phyloP scores from a whole-genome alignment of 2,113 vertebrate species.

The Brienomyrus brachyistius region DNA sequence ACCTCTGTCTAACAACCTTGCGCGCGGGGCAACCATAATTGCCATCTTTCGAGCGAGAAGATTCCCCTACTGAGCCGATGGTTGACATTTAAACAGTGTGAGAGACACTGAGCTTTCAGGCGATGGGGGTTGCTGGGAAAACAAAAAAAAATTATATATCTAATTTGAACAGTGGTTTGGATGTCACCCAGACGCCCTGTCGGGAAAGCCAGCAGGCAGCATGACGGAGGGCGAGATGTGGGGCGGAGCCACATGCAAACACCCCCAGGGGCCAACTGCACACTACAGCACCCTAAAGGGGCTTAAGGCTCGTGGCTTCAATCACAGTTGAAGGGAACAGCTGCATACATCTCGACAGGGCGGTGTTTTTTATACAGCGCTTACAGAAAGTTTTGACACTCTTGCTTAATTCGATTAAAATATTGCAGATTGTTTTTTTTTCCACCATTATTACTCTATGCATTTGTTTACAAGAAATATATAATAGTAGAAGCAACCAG shows the following conservation, averaged over 20 bases:
- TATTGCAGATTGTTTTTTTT: background rate
- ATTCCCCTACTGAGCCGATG: background rate
- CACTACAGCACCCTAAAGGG: background rate
- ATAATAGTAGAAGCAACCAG: background rate
- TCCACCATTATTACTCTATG: background rate
- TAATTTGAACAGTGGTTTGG: background rate
- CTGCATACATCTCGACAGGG: background rate
- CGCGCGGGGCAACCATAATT: background rate
- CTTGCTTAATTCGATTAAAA: background rate
- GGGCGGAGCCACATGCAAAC: background rate
- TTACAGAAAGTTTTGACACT: background rate
- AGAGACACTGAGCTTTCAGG: background rate
- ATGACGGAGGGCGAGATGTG: background rate
- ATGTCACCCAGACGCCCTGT: background rate
- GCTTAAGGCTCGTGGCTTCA: background rate
- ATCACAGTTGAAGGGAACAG: background rate
- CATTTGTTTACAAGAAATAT: background rate
- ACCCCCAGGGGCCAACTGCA: no score
- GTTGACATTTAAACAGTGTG: constrained; percentile 1
- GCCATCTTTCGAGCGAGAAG: background rate
- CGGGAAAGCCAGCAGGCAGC: background rate
- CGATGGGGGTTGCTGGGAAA: background rate
- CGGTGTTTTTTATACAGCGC: background rate
- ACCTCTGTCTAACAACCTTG: constrained; percentile 2
- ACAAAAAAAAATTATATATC: background rate